Base-by-base conservation (phyloP, 2,797 vertebrate genomes). In the Percopsis omiscomaycus region DNA sequence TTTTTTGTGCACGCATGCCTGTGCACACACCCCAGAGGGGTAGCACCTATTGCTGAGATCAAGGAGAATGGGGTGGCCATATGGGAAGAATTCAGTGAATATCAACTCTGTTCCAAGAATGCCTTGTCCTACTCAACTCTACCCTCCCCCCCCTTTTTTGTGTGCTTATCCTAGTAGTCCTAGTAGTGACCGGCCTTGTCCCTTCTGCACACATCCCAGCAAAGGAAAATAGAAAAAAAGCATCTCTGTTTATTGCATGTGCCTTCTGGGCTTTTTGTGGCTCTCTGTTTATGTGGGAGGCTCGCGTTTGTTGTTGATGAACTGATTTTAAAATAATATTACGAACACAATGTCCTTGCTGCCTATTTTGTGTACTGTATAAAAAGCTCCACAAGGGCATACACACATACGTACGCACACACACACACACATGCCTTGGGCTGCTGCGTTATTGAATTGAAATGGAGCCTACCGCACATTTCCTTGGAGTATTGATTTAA, bases 401-500 rank as follows among this genome's bases (percentile, higher is more conserved):
- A n/a, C 30, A 73, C 58, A 56, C 64, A 74, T 62, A 61, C 30
- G 3, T 27, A 12, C 68, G 57, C 42, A 22, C 55, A 59, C 72
- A 3, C 64, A 6, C 65, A 44, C 13, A 14, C 51, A 55, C 68
- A 42, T 16, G 75, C 64, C 79, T 61, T 69, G 79, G 79, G 56
- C 80, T 77, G 44, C 66, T 61, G 74, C 66, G 81, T 89, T 90
- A 91, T 89, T 90, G 88, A 86, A 89, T 84, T 87, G 88, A 88
- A 90, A 90, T 88, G 81, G 87, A 89, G 76, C 81, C 80, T 73
- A 52, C 78, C 47, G 15, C 84, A 87, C 85, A 89, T 91, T 91
- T 91, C 89, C 90, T 90, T 63, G 50, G 87, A 88, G 88, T 91
- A 91, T 91, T 90, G 89, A 91, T 91, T 88, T 86, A 91, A 91